Percentiles rank a stretch among this genome's conserved stretches.
These are phyloP conservation scores for Phanerotoma sp. DNA, from an alignment of 2,888 invertebrate genomes.

Conservation along the genomic window DNA sequence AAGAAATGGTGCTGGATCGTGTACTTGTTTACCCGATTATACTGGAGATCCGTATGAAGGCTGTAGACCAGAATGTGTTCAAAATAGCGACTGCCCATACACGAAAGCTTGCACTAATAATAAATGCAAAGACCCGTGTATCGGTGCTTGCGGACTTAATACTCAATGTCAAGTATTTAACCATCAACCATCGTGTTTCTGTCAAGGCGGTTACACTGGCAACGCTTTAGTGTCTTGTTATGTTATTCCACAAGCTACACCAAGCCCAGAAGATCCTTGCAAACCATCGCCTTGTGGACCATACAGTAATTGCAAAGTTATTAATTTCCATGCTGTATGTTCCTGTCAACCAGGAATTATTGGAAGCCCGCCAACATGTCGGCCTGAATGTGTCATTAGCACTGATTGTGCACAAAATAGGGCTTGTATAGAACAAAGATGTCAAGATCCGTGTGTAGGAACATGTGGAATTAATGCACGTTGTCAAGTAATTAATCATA, in stretches of 20 bases:
- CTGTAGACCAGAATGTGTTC: slow-evolving; percentile 86
- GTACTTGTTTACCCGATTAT: slow-evolving; percentile 78
- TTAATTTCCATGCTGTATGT: slow-evolving; percentile 76
- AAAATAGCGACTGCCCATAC: slow-evolving; percentile 79
- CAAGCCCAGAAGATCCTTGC: slow-evolving; percentile 60
- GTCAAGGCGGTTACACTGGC: slow-evolving; percentile 73
- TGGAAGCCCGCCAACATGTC: slow-evolving; percentile 76
- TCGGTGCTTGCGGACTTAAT: slow-evolving; percentile 80
- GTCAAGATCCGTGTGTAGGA: slow-evolving; percentile 79
- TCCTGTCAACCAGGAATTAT: slow-evolving; percentile 77
- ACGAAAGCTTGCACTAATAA: slow-evolving; percentile 78
- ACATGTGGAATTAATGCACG: slow-evolving; percentile 81
- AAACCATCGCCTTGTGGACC: slow-evolving; percentile 77
- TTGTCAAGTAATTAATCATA: slow-evolving; percentile 83
- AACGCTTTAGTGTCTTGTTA: slow-evolving; percentile 78
- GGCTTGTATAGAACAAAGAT: slow-evolving; percentile 78
- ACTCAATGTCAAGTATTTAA: slow-evolving; percentile 81
- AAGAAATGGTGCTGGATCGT: slow-evolving; percentile 78
- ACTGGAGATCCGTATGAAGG: slow-evolving; percentile 84
- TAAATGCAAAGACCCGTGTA: slow-evolving; percentile 82
- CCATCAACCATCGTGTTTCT: slow-evolving; percentile 79
- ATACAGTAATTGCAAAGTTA: slow-evolving; percentile 74
- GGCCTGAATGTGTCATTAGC: slow-evolving; percentile 81
- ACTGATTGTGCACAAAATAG: slow-evolving; percentile 79
- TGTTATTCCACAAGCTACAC: slow-evolving; percentile 51